These are phyloP conservation scores for Lacerta viridis DNA, from an alignment of 2,797 vertebrate genomes.

Conservation along the genomic window DNA sequence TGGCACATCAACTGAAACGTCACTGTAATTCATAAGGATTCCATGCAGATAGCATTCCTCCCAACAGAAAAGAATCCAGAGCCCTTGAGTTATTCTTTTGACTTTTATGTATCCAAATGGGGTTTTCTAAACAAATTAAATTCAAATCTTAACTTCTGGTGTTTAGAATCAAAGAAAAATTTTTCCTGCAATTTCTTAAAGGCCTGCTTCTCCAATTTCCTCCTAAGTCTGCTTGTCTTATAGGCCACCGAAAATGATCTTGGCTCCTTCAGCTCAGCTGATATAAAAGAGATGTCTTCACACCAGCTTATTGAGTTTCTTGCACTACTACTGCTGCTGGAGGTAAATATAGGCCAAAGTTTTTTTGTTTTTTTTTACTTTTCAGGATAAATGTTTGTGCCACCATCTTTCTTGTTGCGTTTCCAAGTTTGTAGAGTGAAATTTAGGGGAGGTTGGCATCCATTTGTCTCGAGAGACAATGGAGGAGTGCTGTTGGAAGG, in stretches of 20 bases:
- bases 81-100: neutral
- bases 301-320: constrained; percentile 95
- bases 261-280: constrained; percentile 81
- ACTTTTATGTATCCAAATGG: neutral
- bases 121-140: neutral
- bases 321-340: constrained; percentile 88
- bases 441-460: too few relatives aligned
- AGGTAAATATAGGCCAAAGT: constrained; percentile 78
- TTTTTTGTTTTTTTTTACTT: neutral
- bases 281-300: constrained; percentile 89
- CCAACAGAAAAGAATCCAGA: neutral
- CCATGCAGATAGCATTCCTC: neutral
- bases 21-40: too few relatives aligned
- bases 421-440: neutral
- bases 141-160: neutral
- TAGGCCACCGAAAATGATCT: constrained; percentile 91
- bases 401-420: neutral
- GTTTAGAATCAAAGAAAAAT: constrained; percentile 5
- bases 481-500: too few relatives aligned
- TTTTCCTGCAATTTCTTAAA: constrained; percentile 11
- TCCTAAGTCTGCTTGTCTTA: constrained; percentile 41
- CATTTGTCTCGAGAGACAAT: too few relatives aligned
- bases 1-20: too few relatives aligned
- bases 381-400: neutral
- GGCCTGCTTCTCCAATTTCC: constrained; percentile 6